Evolutionary conservation across 1,140 invertebrate species (phyloP), one percentile per base, ranked within the genome.

Genomic region (Nixonia krombeini): DNA sequence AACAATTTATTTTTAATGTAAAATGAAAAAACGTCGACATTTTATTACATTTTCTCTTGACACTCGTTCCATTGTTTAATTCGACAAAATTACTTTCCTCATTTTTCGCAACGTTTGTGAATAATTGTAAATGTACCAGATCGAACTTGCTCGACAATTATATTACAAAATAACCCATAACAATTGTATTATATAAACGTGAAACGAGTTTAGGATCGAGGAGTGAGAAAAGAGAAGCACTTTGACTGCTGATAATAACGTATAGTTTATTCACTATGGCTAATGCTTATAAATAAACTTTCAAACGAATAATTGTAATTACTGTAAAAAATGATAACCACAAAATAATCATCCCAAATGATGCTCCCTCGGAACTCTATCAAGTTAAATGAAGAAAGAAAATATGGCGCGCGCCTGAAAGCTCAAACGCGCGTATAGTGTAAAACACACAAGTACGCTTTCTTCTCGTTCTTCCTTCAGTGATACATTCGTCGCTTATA

Each of bases 281-380:
- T 42, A 42, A 26, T 40, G 18, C 21, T 42, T 26, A 42, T 25
- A 13, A 42, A 42, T 42, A 18, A 42, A 42, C 40, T 42, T 42
- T 23, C 21, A 42, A 42, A 42, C 40, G 40, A 42, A 25, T 23
- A 42, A 12, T 42, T 13, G 8, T 42, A 42, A 42, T 26, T 42
- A 26, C 3, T 25, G 40, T 42, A 42, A 25, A 42, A 42, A 42
- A 42, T 25, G 4, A 42, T 42, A 42, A 21, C 7, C 40, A 42
- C 40, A 21, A 15, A 10, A 12, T n/a, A 9, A 9, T 25, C 7
- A 40, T 40, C 2, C 2, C 29, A 9, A 31, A 33, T 13, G 12
- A 33, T 33, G 1, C 2, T 33, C 26, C 26, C n/a, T 29, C 26
- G 26, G n/a, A 29, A 29, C n/a, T 29, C 26, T 9, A 12, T n/a